Conservation (phyloP, 2,113 vertebrate species). For the Mus pahari region DNA sequence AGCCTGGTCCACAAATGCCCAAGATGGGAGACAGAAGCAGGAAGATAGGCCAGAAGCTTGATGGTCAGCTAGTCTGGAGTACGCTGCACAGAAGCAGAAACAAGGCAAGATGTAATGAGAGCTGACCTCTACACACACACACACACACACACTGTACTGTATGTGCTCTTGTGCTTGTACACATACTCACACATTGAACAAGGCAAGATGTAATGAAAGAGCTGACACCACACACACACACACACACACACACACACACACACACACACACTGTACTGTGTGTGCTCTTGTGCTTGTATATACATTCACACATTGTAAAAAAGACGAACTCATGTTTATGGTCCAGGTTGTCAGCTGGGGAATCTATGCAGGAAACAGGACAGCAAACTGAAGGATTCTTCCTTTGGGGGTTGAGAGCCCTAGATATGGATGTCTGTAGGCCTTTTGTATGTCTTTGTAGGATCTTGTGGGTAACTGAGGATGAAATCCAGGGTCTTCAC, state of each 20-base stretch:
- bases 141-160: not conserved
- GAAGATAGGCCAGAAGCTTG: not conserved
- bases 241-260: no score
- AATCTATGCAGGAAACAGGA: not conserved
- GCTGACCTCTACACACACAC: not conserved
- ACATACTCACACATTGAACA: no score
- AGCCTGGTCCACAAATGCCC: not conserved
- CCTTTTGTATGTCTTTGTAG: not conserved
- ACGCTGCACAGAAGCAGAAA: not conserved
- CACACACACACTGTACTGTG: not conserved
- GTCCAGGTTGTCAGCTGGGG: not conserved
- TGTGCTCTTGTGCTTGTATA: not conserved
- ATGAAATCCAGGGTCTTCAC: not conserved
- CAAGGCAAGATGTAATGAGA: not conserved
- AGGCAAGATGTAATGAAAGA: not conserved
- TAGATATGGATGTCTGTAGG: not conserved
- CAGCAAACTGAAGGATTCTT: not conserved
- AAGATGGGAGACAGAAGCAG: not conserved
- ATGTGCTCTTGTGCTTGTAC: not conserved
- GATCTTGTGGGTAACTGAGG: not conserved
- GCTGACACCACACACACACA: not conserved
- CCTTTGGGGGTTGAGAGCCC: not conserved
- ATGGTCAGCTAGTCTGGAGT: not conserved
- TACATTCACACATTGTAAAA: not conserved
- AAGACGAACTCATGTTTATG: not conserved